Base-by-base conservation (phyloP, 2,888 invertebrate genomes). In the Drosophila yooni region DNA sequence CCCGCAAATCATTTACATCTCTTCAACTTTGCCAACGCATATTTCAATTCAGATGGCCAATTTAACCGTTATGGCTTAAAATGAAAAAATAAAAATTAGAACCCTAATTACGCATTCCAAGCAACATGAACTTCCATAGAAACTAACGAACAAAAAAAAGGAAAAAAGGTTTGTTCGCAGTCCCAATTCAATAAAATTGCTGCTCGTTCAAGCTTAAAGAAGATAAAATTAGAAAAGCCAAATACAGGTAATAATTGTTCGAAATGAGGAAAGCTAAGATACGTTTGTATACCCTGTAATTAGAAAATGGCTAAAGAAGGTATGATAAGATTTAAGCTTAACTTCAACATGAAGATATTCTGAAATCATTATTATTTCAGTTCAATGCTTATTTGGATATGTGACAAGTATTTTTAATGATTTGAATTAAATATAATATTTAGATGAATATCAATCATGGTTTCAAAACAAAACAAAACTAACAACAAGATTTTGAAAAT, bases 41-140 rank as follows among this genome's bases (percentile, higher is more conserved):
- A 50, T 60, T 43, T 36, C 40, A 27, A 56, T 38, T 40, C 43
- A 46, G 2, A 15, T 60, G 40, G 27, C 34, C 40, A 70, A 60
- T 43, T 36, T 11, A 29, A 51, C 25, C 38, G 40, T 18, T 25
- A 29, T 31, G 6, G 13, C 36, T n/a, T 15, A 61, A 57, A 15
- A 11, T 7, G 21, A 5, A 40, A 21, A 50, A 67, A 46, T 15
- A 68, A 72, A 74, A 48, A 69, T 11, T 13, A 70, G 70, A 76
- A 73, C 74, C 80, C 78, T 84, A 89, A 84, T 78, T 84, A 87
- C 64, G 59, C 80, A 80, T 78, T 82, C 74, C 68, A 53, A 50
- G 54, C 43, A n/a, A 48, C 43, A 15, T 62, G 60, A 77, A 76
- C 68, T 74, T 66, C 60, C 56, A 10, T 64, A 69, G 59, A 62